Evolutionary conservation across 2,113 vertebrate species (phyloP), one percentile per base, ranked within the genome.

Genomic region (Gallinago jamesoni): DNA sequence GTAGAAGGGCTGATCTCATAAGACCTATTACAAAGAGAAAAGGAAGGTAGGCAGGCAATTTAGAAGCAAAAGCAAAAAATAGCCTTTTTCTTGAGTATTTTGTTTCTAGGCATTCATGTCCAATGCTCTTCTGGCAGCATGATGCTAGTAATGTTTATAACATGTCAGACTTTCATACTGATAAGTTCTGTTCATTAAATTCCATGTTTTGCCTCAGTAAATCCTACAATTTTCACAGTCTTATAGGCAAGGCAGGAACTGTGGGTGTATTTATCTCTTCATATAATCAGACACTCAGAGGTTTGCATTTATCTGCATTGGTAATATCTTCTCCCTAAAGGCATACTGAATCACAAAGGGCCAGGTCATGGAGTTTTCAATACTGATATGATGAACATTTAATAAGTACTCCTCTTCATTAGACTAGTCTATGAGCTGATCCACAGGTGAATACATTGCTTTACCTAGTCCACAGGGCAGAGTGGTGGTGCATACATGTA

Each of bases 1-100:
- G 91, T 55, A 89, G 79, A 95, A 96, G 88, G 74, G 56, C 33
- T 84, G 66, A 73, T 95, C 90, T 93, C 93, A 84, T 47, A 97
- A 93, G 90, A 87, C 66, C 56, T 55, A 24, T 80, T 90, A 93
- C 60, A 96, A 95, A 67, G 57, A 87, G 39, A 47, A 77, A 60
- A 96, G 75, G 86, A 84, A 84, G 28, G 60, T 69, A 97, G 28
- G 43, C n/a, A 90, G 72, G 20, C 23, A 79, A 78, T 80, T 93
- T 43, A 69, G 66, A 48, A 74, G 25, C 13, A 60, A 78, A 70
- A 77, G 28, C 55, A 47, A 72, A 94, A 90, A 55, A 23, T 27
- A 13, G 2, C 3, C 43, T 88, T 66, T 84, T 55, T 53, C 24
- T 83, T 74, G 10, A 69, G 25, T 55, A 73, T 66, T 94, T 86